Evolutionary conservation across 2,888 invertebrate species (phyloP), one percentile per base, ranked within the genome.

Genomic region (Hirtodrosophila trivittata): DNA sequence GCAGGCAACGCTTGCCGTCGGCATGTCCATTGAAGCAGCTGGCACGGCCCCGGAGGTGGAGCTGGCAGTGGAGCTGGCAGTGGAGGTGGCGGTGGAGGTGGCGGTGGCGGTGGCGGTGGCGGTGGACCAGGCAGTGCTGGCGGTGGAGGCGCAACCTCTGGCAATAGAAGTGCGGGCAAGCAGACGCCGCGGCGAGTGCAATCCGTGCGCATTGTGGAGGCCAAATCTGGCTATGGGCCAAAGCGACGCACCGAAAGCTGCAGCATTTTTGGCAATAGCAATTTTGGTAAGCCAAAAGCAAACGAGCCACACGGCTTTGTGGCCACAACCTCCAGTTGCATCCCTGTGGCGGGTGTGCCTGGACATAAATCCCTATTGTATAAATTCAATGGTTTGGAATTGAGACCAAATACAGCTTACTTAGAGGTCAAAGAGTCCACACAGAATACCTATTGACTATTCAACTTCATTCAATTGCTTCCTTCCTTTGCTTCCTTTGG

Each of bases 191-290:
- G 86, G 13, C 89, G 89, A 16, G 89, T 87, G 12, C 90, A 90
- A 75, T 90, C 90, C 30, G 89, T 90, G n/a, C 87, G 89, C 26
- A 89, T 90, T 68, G 87, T 89, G 50, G 90, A 90, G 71, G 87
- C 82, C 16, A 89, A 86, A 55, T 72, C 87, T 13, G 82, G 75
- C 26, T 75, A 75, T 30, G 81, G 82, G 0, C 86, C 90, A 9
- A 90, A 89, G 35, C 72, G 90, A 46, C 88, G 89, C 35, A 90
- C 89, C 1, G 90, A 89, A 62, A 89, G 89, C 66, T 89, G 89
- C 76, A 90, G 85, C 65, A 86, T 89, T 42, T 89, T 89, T 64
- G 89, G 75, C 54, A 85, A 88, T 25, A 77, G 75, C 41, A 76
- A 75, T 71, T 86, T 73, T 42, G 83, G 86, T 86, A 65, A 69